phyloP scores from a whole-genome alignment of 2,113 vertebrate species.

The zebrafish (Danio rerio) region DNA sequence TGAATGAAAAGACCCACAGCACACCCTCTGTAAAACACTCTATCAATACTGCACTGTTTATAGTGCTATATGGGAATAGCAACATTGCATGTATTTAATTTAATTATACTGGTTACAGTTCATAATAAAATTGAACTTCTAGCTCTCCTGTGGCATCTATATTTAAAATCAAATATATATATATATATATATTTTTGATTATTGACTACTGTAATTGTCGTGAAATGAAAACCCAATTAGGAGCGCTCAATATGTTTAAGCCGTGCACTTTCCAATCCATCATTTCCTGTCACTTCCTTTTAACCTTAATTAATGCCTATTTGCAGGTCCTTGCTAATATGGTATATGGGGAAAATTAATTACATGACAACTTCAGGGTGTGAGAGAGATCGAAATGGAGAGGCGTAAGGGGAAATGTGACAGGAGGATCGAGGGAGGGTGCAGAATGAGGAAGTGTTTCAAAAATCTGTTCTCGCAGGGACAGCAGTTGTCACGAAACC shows the following conservation, averaged over 20 bases:
- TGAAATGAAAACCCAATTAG: not conserved
- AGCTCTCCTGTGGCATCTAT: not conserved
- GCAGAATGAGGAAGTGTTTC: constrained; percentile 40
- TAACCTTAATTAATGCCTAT: constrained; percentile 33
- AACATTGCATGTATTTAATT: not conserved
- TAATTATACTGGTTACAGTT: not conserved
- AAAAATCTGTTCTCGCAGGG: constrained; percentile 36
- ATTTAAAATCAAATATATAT: not conserved
- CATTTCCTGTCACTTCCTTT: not conserved
- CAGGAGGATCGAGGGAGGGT: constrained; percentile 36
- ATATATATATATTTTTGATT: no score
- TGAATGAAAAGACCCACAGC: no score
- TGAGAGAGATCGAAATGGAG: constrained; percentile 15
- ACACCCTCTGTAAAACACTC: no score
- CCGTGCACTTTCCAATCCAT: not conserved
- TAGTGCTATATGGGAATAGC: not conserved
- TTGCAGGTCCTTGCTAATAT: constrained; percentile 11
- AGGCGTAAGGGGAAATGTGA: constrained; percentile 6
- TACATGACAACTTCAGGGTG: constrained; percentile 29
- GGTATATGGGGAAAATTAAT: constrained; percentile 19
- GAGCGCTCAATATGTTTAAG: not conserved
- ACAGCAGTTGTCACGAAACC: constrained; percentile 26
- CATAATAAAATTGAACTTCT: not conserved
- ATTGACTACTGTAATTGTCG: not conserved
- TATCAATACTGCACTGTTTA: no score